phyloP scores from a whole-genome alignment of 2,888 invertebrate species.

The Drosophila cracens region DNA sequence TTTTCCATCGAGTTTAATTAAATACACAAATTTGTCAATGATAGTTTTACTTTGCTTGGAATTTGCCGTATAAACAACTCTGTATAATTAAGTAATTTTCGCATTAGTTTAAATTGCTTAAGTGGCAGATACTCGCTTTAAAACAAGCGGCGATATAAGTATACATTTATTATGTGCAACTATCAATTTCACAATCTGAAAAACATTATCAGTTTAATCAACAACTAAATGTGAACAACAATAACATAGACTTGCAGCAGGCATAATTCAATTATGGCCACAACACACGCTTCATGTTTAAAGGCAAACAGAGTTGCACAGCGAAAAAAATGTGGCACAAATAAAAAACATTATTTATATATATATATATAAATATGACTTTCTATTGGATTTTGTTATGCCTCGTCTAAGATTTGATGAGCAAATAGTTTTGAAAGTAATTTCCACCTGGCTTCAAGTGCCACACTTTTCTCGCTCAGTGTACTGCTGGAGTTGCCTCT shows the following conservation, averaged over 20 bases:
- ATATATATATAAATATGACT: neutral
- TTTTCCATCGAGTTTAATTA: conserved; percentile 6
- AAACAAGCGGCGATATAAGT: neutral
- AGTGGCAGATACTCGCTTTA: neutral
- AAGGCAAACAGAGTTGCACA: conserved; percentile 1
- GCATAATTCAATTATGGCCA: conserved; percentile 75
- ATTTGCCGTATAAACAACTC: neutral
- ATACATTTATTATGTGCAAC: conserved; percentile 6
- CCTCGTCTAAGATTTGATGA: neutral
- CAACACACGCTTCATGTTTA: conserved; percentile 56
- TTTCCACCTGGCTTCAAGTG: neutral
- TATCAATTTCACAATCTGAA: conserved; percentile 52
- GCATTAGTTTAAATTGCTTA: conserved; percentile 11
- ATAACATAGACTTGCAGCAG: conserved; percentile 34
- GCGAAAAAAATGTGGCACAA: neutral
- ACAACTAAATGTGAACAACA: conserved; percentile 23
- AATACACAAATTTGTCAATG: conserved; percentile 9
- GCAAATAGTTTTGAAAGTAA: neutral
- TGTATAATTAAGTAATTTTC: conserved; percentile 12
- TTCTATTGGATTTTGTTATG: too few relatives aligned
- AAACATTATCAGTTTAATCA: conserved; percentile 56
- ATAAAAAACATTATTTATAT: too few relatives aligned
- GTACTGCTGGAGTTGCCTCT: neutral
- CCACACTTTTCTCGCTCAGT: neutral
- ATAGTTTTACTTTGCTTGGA: neutral